Evolutionary conservation across 2,113 vertebrate species (phyloP).

Genomic region (Dissostichus mawsoni): DNA sequence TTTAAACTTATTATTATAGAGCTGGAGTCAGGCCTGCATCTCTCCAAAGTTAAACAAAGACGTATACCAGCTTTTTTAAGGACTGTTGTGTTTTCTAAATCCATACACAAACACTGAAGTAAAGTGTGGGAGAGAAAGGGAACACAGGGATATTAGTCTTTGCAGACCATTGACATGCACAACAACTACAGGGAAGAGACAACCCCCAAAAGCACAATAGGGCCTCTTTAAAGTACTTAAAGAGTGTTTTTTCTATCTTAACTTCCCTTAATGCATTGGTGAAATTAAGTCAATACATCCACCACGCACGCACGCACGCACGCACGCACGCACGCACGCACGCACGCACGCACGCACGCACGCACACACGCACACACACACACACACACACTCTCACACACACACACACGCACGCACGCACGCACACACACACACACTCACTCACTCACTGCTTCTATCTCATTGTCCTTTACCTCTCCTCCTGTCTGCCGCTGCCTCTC

Average conservation of each 20-base stretch:
- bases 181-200: too few relatives aligned
- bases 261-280: too few relatives aligned
- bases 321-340: neutral
- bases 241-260: too few relatives aligned
- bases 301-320: neutral
- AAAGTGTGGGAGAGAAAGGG: too few relatives aligned
- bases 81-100: neutral
- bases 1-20: neutral
- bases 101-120: neutral
- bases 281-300: too few relatives aligned
- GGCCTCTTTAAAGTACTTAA: too few relatives aligned
- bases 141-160: too few relatives aligned
- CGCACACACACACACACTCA: neutral
- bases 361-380: neutral
- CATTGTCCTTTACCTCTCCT: conserved; percentile 29
- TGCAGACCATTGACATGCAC: too few relatives aligned
- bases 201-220: too few relatives aligned
- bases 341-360: neutral
- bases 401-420: neutral
- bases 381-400: neutral
- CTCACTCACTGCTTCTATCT: neutral
- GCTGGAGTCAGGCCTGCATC: neutral
- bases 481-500: conserved; percentile 22
- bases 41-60: too few relatives aligned
- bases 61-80: neutral